A percentile compares a stretch with the other conserved stretches of the same genome.
Evolutionary conservation across 1,140 invertebrate species (phyloP).

Genomic region (Diachasma alloeum): DNA sequence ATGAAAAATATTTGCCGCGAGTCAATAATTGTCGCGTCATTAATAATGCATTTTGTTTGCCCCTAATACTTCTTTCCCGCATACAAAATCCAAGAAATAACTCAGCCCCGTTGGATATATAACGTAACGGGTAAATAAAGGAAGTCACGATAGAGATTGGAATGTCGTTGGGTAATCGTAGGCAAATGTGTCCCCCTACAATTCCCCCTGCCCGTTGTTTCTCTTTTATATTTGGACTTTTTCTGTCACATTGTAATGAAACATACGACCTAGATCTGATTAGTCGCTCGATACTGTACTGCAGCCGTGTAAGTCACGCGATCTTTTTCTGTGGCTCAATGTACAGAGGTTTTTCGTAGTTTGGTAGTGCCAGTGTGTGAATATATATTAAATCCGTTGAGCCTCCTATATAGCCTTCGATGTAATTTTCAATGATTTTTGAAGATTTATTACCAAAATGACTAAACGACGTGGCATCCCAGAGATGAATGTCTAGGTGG

Average conservation of each 20-base stretch:
- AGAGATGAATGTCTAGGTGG: neutral
- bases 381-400: too few relatives aligned
- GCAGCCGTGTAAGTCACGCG: slow-evolving; percentile 17
- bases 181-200: neutral
- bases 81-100: neutral
- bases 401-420: too few relatives aligned
- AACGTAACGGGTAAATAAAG: neutral
- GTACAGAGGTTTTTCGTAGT: neutral
- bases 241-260: neutral
- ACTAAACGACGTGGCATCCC: neutral
- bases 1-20: too few relatives aligned
- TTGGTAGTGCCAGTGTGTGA: neutral
- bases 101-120: neutral
- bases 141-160: slow-evolving; percentile 2
- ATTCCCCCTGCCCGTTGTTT: neutral
- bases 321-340: neutral
- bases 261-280: slow-evolving; percentile 26
- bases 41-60: neutral
- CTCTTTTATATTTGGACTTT: neutral
- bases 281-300: slow-evolving; percentile 16
- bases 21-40: too few relatives aligned
- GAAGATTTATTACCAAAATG: neutral
- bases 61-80: neutral
- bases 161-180: slow-evolving; percentile 2
- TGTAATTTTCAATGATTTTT: neutral